phyloP scores from a whole-genome alignment of 2,797 vertebrate genomes.

The Tenualosa ilisha region DNA sequence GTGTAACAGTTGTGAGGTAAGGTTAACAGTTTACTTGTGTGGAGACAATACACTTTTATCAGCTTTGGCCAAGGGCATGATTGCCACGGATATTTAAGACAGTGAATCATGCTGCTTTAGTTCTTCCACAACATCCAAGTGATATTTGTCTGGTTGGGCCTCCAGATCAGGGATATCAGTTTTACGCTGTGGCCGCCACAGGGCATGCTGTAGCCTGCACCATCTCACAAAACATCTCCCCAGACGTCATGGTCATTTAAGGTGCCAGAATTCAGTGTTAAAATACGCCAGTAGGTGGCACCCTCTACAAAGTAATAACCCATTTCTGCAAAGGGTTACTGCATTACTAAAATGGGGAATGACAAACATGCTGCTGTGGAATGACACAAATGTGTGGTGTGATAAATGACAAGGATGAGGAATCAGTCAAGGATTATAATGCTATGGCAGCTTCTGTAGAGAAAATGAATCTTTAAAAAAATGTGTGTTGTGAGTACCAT shows the following conservation, averaged over 20 bases:
- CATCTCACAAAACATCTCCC: background rate
- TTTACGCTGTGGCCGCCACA: background rate
- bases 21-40: too few species aligned
- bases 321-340: too few species aligned
- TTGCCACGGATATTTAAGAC: background rate
- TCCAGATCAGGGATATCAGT: background rate
- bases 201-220: background rate
- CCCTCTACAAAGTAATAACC: background rate
- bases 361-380: background rate
- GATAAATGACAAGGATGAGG: background rate
- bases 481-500: too few species aligned
- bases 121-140: background rate
- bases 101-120: background rate
- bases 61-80: background rate
- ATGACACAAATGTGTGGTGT: background rate
- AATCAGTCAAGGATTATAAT: too few species aligned
- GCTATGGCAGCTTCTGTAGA: too few species aligned
- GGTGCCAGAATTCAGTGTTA: background rate
- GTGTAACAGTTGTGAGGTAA: background rate
- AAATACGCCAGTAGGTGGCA: background rate
- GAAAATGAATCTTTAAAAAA: too few species aligned
- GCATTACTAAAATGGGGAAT: background rate
- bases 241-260: background rate
- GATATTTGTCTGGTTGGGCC: background rate
- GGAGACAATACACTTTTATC: background rate